Conservation (phyloP, 2,888 invertebrate genomes). For the Diabrotica balteata region DNA sequence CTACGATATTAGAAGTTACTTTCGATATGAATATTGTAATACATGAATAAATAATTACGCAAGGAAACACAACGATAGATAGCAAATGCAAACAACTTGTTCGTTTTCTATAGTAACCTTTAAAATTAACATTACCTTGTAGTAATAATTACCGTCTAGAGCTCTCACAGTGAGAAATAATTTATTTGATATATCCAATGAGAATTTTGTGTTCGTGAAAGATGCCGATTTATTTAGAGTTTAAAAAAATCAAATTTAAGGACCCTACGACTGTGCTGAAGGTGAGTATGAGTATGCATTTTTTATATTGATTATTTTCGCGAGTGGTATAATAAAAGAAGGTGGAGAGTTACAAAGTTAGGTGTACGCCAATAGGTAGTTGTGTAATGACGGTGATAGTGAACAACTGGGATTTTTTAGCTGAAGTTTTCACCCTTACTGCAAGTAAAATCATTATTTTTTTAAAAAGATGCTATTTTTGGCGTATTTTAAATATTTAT, state of each 20-base stretch:
- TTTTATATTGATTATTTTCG: slow-evolving; percentile 11
- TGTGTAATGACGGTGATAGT: slow-evolving; percentile 4
- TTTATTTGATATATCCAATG: neutral
- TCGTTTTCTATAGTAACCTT: slow-evolving; percentile 1
- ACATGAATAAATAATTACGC: slow-evolving; percentile 11
- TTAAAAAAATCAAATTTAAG: slow-evolving; percentile 9
- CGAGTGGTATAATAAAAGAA: neutral
- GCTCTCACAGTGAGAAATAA: neutral
- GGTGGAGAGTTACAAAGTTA: neutral
- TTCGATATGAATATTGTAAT: slow-evolving; percentile 5
- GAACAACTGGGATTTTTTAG: neutral
- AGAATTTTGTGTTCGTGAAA: neutral
- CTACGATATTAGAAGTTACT: neutral
- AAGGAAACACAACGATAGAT: neutral
- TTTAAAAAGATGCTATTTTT: too few relatives aligned
- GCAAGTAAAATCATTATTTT: too few relatives aligned
- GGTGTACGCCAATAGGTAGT: slow-evolving; percentile 1
- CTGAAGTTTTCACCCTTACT: neutral
- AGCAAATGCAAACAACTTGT: slow-evolving; percentile 12
- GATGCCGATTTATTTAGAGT: slow-evolving; percentile 8
- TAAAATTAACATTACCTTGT: slow-evolving; percentile 4
- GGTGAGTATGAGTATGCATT: neutral
- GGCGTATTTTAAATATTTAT: too few relatives aligned
- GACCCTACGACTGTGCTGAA: slow-evolving; percentile 9
- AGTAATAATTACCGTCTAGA: slow-evolving; percentile 11